Evolutionary conservation across 2,797 vertebrate genomes (phyloP).

Genomic region (Leuciscus waleckii): DNA sequence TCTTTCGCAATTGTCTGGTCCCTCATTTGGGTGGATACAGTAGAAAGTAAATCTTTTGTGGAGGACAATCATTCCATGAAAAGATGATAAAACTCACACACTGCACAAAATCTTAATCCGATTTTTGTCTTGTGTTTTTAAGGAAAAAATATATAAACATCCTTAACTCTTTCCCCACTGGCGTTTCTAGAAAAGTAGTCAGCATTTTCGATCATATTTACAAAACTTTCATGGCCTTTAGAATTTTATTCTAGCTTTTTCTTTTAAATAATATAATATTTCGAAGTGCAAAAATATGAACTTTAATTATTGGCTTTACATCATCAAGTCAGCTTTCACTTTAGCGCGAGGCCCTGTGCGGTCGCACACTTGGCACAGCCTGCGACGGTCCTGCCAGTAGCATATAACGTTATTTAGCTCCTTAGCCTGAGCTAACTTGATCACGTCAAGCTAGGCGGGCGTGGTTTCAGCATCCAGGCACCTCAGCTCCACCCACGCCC

Average conservation of each 20-base stretch:
- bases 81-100: neutral
- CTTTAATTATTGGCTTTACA: too few relatives aligned
- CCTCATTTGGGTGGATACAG: neutral
- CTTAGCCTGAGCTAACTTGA: too few relatives aligned
- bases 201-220: neutral
- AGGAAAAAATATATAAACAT: neutral
- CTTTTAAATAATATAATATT: neutral
- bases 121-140: neutral
- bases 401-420: too few relatives aligned
- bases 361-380: too few relatives aligned
- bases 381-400: too few relatives aligned
- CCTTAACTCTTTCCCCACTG: neutral
- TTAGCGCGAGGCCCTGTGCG: too few relatives aligned
- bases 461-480: too few relatives aligned
- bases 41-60: neutral
- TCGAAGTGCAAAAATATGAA: too few relatives aligned
- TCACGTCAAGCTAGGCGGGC: too few relatives aligned
- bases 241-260: neutral
- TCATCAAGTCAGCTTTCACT: too few relatives aligned
- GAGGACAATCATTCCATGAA: neutral
- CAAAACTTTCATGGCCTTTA: neutral
- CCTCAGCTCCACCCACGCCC: too few relatives aligned
- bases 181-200: neutral
- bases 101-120: neutral
- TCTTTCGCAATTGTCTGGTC: conserved; percentile 10